These are phyloP conservation scores for Discoglossus pictus DNA, from an alignment of 2,797 vertebrate genomes.

Conservation along the genomic window DNA sequence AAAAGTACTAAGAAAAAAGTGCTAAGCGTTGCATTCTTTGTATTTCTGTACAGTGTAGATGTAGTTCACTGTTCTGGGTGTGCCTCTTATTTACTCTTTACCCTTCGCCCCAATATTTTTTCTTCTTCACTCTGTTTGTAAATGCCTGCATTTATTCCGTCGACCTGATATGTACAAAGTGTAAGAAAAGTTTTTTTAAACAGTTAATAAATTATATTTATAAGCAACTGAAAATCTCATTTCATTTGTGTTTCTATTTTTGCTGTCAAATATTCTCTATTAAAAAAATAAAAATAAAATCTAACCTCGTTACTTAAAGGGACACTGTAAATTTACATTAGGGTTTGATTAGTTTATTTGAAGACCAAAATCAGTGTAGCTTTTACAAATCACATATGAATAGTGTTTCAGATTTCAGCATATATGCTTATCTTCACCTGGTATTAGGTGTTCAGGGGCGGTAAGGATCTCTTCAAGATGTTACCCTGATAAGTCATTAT, in stretches of 20 bases:
- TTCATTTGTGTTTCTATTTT: conserved; percentile 1
- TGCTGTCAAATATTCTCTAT: background rate
- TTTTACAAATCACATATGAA: too few relatives aligned
- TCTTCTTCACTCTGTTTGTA: conserved; percentile 78
- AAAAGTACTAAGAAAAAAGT: conserved; percentile 67
- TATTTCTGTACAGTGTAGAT: conserved; percentile 80
- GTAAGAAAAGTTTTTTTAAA: conserved; percentile 98
- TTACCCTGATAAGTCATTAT: too few relatives aligned
- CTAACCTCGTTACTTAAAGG: too few relatives aligned
- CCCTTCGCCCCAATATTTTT: conserved; percentile 64
- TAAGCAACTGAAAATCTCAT: conserved; percentile 80
- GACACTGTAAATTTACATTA: too few relatives aligned
- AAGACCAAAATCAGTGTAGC: too few relatives aligned
- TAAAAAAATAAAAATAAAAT: too few relatives aligned
- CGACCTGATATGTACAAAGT: conserved; percentile 89
- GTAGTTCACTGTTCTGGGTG: conserved; percentile 74
- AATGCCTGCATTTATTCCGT: conserved; percentile 91
- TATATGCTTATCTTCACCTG: too few relatives aligned
- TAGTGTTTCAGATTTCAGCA: too few relatives aligned
- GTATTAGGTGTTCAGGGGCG: too few relatives aligned
- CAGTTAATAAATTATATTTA: conserved; percentile 99
- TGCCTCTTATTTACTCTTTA: conserved; percentile 60
- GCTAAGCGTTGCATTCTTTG: conserved; percentile 73
- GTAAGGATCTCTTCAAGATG: too few relatives aligned
- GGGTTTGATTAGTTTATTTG: too few relatives aligned